Evolutionary conservation across 2,113 vertebrate genomes (phyloP), one percentile per base, ranked within the genome.

Genomic region (Gymnobelideus leadbeateri): DNA sequence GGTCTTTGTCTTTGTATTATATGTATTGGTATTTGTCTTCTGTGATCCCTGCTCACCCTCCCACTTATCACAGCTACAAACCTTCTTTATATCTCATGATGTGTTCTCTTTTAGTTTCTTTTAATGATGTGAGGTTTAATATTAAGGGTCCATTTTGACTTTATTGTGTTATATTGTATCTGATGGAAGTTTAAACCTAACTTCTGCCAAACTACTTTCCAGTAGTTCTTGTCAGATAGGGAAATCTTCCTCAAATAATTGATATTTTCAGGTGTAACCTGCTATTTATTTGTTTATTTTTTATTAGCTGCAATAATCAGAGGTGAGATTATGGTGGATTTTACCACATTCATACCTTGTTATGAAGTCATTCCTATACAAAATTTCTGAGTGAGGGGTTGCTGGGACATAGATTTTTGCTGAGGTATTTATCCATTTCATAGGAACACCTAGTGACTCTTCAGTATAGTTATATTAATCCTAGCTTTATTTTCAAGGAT

Each of bases 341-440:
- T 97, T 26, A 93, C 95, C 8, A 0, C 25, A 1, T 51, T 96
- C 37, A 89, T 90, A 93, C 14, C 93, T 16, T 54, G 2, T 84
- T 51, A 94, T 92, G 89, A 77, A 84, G 12, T 91, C 43, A 55
- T 50, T 93, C 90, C 89, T 43, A 11, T 43, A 43, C 19, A 43
- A 6, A 84, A 84, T 84, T 43, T n/a, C n/a, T 84, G 37, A 25
- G 24, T 21, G 37, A 26, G 31, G 46, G 61, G 51, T 90, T 94
- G 50, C 68, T 84, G n/a, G 68, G 68, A 84, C 16, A 84, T 84
- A 84, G 68, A 84, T 84, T 84, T 84, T 84, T 84, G 68, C 53
- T 94, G 96, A 96, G 3, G 7, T 90, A 23, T 93, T 91, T n/a
- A 55, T 92, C 0, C 0, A 94, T 96, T 96, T 95, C 52, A 24